These are phyloP conservation scores for Acrocyrtus sp. DNA, from an alignment of 2,888 invertebrate genomes.

Conservation along the genomic window DNA sequence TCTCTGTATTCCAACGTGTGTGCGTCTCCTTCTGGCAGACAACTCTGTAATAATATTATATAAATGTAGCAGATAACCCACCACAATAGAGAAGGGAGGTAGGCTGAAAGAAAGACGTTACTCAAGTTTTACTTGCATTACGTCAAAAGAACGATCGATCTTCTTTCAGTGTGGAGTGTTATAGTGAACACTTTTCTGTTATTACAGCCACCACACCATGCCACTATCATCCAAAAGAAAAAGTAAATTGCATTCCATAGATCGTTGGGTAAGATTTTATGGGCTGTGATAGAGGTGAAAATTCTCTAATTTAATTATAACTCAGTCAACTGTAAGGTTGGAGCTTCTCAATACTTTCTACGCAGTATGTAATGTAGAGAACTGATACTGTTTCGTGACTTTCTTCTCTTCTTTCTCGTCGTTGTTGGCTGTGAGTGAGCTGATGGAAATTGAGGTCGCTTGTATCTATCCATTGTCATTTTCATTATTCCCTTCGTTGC, in stretches of 20 bases:
- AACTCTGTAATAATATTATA: too few relatives aligned
- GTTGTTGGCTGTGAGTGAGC: too few relatives aligned
- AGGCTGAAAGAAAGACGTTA: too few relatives aligned
- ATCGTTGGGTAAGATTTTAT: conserved; percentile 24
- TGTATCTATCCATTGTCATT: conserved; percentile 15
- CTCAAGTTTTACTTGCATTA: too few relatives aligned
- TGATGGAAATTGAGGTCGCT: conserved; percentile 30
- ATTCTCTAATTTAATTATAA: conserved; percentile 53
- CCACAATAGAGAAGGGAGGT: too few relatives aligned
- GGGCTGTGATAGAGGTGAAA: conserved; percentile 48
- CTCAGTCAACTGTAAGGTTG: conserved; percentile 45
- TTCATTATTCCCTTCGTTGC: conserved; percentile 2
- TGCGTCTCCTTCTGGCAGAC: too few relatives aligned
- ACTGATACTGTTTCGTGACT: conserved; percentile 32
- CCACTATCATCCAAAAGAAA: too few relatives aligned
- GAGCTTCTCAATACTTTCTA: too few relatives aligned
- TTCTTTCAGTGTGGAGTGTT: conserved; percentile 6
- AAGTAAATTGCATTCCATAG: conserved; percentile 28
- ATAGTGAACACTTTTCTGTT: not conserved
- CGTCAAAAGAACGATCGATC: conserved; percentile 33
- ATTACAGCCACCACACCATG: not conserved
- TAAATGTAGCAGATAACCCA: too few relatives aligned
- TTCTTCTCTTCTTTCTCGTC: too few relatives aligned
- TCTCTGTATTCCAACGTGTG: too few relatives aligned
- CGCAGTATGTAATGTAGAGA: too few relatives aligned